phyloP scores from a whole-genome alignment of 2,797 vertebrate genomes.

The Parauchenoglanis punctatus region DNA sequence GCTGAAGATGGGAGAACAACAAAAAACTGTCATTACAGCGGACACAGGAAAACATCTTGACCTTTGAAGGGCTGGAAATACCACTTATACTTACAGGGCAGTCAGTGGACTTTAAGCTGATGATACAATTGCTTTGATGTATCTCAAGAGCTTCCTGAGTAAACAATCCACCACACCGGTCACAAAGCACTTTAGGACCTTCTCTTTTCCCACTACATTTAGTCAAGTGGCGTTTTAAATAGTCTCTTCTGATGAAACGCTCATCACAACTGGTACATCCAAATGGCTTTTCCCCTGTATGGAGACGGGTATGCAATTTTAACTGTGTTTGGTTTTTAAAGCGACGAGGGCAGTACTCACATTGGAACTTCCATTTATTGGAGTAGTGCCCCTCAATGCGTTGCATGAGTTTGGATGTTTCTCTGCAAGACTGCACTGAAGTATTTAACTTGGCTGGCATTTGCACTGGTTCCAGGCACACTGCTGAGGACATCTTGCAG shows the following conservation, averaged over 20 bases:
- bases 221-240: constrained; percentile 70
- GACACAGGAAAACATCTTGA: constrained; percentile 76
- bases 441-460: constrained; percentile 44
- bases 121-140: constrained; percentile 66
- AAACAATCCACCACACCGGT: constrained; percentile 72
- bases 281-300: constrained; percentile 79
- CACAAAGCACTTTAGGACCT: constrained; percentile 62
- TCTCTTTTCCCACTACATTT: constrained; percentile 67
- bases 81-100: constrained; percentile 36
- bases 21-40: constrained; percentile 75
- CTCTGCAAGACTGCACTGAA: constrained; percentile 43
- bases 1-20: constrained; percentile 80
- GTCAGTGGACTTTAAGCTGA: constrained; percentile 39
- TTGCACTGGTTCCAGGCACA: constrained; percentile 5
- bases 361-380: constrained; percentile 67
- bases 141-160: constrained; percentile 50
- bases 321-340: constrained; percentile 68
- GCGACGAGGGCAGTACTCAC: constrained; percentile 73
- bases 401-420: constrained; percentile 62
- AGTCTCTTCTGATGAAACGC: constrained; percentile 76
- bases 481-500: constrained; percentile 58
- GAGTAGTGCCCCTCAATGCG: constrained; percentile 65
- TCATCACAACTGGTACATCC: constrained; percentile 73
- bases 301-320: constrained; percentile 70
- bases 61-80: constrained; percentile 56